These are phyloP conservation scores for Mythimna vitellina DNA, from an alignment of 2,888 invertebrate species.

Conservation along the genomic window DNA sequence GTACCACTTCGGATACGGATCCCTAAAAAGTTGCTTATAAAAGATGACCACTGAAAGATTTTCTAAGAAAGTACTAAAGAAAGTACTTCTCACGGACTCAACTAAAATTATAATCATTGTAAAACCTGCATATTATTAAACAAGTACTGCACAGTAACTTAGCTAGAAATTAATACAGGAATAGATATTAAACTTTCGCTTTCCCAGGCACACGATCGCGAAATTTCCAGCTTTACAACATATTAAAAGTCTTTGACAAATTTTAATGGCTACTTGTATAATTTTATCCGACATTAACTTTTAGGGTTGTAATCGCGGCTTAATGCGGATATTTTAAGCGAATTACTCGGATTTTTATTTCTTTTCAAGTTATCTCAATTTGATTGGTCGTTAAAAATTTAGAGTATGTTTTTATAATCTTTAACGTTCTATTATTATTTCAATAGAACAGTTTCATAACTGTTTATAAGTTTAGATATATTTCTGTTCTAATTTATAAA, in stretches of 20 bases:
- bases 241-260: slow-evolving; percentile 72
- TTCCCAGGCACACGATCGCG: slow-evolving; percentile 53
- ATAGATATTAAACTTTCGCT: slow-evolving; percentile 63
- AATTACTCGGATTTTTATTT: slow-evolving; percentile 44
- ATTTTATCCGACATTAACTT: slow-evolving; percentile 69
- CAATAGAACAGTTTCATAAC: neutral
- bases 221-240: slow-evolving; percentile 68
- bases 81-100: slow-evolving; percentile 28
- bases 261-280: slow-evolving; percentile 71
- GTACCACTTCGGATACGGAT: too few relatives aligned
- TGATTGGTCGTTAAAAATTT: slow-evolving; percentile 2
- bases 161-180: slow-evolving; percentile 62
- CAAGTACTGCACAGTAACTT: slow-evolving; percentile 48
- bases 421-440: neutral
- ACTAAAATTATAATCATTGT: slow-evolving; percentile 23
- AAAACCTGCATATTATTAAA: slow-evolving; percentile 45
- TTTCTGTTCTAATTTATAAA: neutral
- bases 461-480: neutral
- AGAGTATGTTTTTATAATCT: neutral
- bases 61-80: neutral
- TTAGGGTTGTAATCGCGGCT: slow-evolving; percentile 66
- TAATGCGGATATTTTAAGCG: slow-evolving; percentile 50
- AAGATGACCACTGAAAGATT: too few relatives aligned
- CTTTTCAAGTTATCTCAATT: slow-evolving; percentile 24
- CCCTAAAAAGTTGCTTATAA: too few relatives aligned